Evolutionary conservation across 2,797 vertebrate genomes (phyloP).

Genomic region (Falco naumanni): DNA sequence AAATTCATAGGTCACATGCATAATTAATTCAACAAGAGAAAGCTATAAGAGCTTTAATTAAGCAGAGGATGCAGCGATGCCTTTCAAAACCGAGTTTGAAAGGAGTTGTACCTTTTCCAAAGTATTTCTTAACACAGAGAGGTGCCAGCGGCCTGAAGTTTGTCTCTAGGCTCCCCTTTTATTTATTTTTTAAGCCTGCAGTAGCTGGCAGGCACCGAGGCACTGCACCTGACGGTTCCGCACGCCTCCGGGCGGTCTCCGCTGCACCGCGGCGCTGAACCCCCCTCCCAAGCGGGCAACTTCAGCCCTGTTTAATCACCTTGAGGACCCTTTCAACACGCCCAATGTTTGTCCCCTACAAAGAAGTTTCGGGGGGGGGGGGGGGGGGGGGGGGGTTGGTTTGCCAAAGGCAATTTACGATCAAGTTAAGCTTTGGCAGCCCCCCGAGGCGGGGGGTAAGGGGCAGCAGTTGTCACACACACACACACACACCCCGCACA

Average conservation of each 20-base stretch:
- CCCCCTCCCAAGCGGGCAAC: not conserved
- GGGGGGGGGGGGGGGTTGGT: fast-evolving
- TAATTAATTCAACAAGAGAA: conserved; percentile 45
- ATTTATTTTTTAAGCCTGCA: not conserved
- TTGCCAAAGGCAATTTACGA: not conserved
- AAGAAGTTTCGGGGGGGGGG: not conserved
- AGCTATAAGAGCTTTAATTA: not conserved
- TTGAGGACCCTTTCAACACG: not conserved
- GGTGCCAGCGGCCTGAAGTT: not conserved
- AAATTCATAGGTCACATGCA: conserved; percentile 17
- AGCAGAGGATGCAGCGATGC: not conserved
- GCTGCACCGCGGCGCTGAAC: not conserved
- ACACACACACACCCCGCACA: too few relatives aligned
- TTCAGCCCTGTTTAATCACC: not conserved
- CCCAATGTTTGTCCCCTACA: not conserved
- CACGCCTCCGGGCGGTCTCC: not conserved
- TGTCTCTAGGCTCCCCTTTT: not conserved
- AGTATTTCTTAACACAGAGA: not conserved
- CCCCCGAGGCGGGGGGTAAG: too few relatives aligned
- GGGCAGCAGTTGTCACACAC: not conserved
- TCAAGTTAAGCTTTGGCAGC: not conserved
- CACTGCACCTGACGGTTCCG: not conserved
- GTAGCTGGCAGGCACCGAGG: not conserved
- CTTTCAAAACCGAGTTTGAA: not conserved
- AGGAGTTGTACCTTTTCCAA: not conserved